A percentile compares a stretch with the other conserved stretches of the same genome.
These are phyloP conservation scores for Oncorhynchus keta DNA, from an alignment of 2,113 vertebrate genomes.

Conservation along the genomic window DNA sequence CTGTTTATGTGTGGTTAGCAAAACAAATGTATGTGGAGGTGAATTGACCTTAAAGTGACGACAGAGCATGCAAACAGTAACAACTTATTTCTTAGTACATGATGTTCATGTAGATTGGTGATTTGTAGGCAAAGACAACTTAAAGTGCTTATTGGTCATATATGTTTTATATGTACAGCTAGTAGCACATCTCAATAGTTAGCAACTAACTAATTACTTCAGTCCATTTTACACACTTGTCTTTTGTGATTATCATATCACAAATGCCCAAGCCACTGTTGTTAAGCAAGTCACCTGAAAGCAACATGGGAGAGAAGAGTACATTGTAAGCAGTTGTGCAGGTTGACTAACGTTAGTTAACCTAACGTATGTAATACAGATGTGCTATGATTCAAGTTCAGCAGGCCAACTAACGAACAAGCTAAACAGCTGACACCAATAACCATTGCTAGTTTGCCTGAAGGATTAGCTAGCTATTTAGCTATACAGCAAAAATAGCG, in stretches of 20 bases:
- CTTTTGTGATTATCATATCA: constrained; percentile 27
- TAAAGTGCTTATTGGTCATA: too few relatives aligned
- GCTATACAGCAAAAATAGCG: too few relatives aligned
- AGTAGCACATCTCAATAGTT: constrained; percentile 36
- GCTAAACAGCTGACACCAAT: constrained; percentile 1
- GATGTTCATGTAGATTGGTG: constrained; percentile 31
- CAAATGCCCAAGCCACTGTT: constrained; percentile 62
- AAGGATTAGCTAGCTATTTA: too few relatives aligned
- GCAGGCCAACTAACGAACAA: too few relatives aligned
- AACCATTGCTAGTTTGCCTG: too few relatives aligned
- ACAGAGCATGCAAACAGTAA: constrained; percentile 30
- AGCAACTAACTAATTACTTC: background rate
- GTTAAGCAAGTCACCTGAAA: constrained; percentile 57
- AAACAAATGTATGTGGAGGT: constrained; percentile 41
- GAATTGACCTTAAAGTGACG: constrained; percentile 22
- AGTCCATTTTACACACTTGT: background rate
- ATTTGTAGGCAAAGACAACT: background rate
- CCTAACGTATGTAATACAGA: constrained; percentile 25
- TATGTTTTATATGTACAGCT: too few relatives aligned
- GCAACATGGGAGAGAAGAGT: constrained; percentile 8
- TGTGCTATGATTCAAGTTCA: background rate
- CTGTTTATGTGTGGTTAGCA: constrained; percentile 26
- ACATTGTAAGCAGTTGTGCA: too few relatives aligned
- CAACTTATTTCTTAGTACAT: constrained; percentile 32
- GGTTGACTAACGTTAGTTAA: constrained; percentile 22